Evolutionary conservation across 2,888 invertebrate species (phyloP).

Genomic region (Lepidochitona cinerea): DNA sequence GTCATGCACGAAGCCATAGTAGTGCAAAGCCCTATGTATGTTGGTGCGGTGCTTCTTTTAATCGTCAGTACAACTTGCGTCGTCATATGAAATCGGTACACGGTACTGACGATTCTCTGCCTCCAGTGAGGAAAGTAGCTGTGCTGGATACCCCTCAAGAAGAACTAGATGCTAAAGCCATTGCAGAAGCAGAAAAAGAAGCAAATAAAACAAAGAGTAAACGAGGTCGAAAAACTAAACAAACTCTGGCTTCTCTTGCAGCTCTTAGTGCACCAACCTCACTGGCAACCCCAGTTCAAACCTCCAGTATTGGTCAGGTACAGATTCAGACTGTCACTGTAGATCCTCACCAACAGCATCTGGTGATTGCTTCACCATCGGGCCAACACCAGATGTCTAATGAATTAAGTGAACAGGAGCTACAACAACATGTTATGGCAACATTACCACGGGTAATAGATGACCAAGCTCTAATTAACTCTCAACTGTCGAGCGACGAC

Average conservation of each 20-base stretch:
- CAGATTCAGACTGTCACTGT: not conserved
- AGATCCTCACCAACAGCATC: not conserved
- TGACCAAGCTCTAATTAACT: not conserved
- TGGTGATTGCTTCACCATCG: not conserved
- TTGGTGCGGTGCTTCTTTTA: conserved; percentile 51
- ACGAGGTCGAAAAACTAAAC: not conserved
- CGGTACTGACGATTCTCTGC: conserved; percentile 45
- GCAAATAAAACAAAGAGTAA: not conserved
- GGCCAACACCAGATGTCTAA: not conserved
- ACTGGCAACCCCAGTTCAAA: not conserved
- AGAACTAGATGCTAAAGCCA: conserved; percentile 21
- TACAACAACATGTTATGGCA: not conserved
- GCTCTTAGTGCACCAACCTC: not conserved
- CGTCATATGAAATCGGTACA: conserved; percentile 52
- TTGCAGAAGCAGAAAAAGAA: conserved; percentile 6
- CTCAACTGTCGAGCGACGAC: not conserved
- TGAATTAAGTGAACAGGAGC: not conserved
- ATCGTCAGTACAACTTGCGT: conserved; percentile 50
- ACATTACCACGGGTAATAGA: not conserved
- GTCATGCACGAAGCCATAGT: conserved; percentile 46
- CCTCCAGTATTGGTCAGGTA: not conserved
- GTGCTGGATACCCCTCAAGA: conserved; percentile 35
- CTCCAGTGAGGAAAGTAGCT: conserved; percentile 46
- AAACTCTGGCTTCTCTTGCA: too few relatives aligned
- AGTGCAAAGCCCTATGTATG: conserved; percentile 46